A percentile compares a stretch with the other conserved stretches of the same genome.
These are phyloP conservation scores for Hyposoter dolosus DNA, from an alignment of 2,888 invertebrate genomes.

Conservation along the genomic window DNA sequence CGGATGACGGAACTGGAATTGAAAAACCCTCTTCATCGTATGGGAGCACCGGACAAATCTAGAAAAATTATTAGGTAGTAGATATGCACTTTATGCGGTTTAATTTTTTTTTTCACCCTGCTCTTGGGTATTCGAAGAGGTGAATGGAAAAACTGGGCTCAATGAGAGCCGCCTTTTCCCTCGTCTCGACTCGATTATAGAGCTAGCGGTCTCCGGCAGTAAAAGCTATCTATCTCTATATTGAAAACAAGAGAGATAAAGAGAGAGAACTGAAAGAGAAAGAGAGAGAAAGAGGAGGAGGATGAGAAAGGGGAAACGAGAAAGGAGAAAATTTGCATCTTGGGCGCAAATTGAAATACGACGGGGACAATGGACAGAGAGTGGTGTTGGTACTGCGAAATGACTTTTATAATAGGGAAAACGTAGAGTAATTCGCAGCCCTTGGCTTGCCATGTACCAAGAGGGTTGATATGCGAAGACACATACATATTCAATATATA, in stretches of 20 bases:
- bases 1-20: background rate
- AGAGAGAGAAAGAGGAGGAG: slow-evolving; percentile 43
- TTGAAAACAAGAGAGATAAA: slow-evolving; percentile 13
- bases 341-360: slow-evolving; percentile 81
- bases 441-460: slow-evolving; percentile 18
- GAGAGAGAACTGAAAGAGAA: background rate
- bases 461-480: slow-evolving; percentile 26
- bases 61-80: background rate
- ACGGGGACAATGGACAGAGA: slow-evolving; percentile 77
- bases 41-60: background rate
- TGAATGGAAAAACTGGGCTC: slow-evolving; percentile 35
- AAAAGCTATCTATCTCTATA: slow-evolving; percentile 37
- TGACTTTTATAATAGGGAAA: slow-evolving; percentile 80
- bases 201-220: slow-evolving; percentile 31
- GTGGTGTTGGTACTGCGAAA: slow-evolving; percentile 75
- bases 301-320: slow-evolving; percentile 46
- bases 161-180: slow-evolving; percentile 15
- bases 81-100: background rate
- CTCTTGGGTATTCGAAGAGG: slow-evolving; percentile 2
- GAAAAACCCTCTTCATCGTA: background rate
- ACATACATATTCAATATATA: slow-evolving; percentile 21
- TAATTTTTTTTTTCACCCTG: background rate
- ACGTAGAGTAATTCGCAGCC: slow-evolving; percentile 48
- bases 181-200: slow-evolving; percentile 53
- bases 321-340: slow-evolving; percentile 80